Conservation (phyloP, 1,140 invertebrate species). For the Tribolium madens region DNA sequence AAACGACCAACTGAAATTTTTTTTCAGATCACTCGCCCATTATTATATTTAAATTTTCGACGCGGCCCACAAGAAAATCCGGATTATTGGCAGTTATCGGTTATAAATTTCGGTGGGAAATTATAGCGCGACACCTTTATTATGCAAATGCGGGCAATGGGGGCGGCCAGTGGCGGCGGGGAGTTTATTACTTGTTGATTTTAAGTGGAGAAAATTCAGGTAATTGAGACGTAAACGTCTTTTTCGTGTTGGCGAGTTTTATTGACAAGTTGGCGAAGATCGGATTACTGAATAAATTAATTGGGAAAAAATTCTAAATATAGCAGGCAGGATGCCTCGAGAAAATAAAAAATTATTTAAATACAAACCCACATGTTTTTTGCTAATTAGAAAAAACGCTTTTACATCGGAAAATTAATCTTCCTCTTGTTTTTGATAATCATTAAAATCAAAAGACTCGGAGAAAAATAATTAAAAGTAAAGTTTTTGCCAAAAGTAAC, state of each 20-base stretch:
- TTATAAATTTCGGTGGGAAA: slow-evolving; percentile 4
- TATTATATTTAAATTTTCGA: slow-evolving; percentile 9
- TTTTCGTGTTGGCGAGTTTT: background rate
- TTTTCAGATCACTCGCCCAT: slow-evolving; percentile 4
- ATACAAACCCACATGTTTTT: background rate
- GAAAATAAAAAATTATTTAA: background rate
- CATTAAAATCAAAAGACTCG: too few relatives aligned
- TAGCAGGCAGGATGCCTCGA: background rate
- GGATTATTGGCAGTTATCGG: slow-evolving; percentile 1
- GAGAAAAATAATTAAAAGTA: too few relatives aligned
- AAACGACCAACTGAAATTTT: background rate
- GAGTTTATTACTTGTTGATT: background rate
- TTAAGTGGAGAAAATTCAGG: too few relatives aligned
- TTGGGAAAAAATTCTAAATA: background rate
- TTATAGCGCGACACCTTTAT: slow-evolving; percentile 2
- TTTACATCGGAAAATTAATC: too few relatives aligned
- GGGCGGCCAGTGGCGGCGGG: background rate
- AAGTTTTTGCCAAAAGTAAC: too few relatives aligned
- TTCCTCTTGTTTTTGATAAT: too few relatives aligned
- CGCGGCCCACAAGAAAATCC: background rate
- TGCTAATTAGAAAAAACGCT: background rate
- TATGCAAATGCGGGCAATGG: background rate
- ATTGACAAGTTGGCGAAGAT: background rate
- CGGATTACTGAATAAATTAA: background rate
- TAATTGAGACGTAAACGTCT: background rate